Conservation (phyloP, 1,140 invertebrate species). For the Sycophaga agraensis region DNA sequence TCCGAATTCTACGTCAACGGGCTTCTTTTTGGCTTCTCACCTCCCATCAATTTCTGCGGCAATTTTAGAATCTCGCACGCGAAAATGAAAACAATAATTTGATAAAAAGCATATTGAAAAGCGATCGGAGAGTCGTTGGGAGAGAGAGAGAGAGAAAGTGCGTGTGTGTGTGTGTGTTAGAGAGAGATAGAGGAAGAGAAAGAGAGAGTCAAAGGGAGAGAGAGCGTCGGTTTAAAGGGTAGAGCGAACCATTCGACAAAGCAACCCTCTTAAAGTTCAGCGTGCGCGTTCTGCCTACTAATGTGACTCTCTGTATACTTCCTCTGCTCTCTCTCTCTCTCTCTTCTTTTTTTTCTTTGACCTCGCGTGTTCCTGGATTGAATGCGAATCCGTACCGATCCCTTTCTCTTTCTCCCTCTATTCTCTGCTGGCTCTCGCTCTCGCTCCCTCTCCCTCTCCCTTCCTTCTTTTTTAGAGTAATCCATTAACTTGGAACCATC, state of each 20-base stretch:
- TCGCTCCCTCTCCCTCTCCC: not conserved
- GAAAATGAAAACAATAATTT: no score
- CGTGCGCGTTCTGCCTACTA: conserved; percentile 48
- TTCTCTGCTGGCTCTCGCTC: not conserved
- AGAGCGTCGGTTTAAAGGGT: conserved; percentile 53
- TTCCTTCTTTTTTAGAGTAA: conserved; percentile 28
- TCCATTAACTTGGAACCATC: conserved; percentile 30
- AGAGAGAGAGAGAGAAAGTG: conserved; percentile 11
- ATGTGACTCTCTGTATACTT: conserved; percentile 33
- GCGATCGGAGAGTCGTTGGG: not conserved
- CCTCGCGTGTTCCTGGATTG: conserved; percentile 30
- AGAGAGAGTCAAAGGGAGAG: conserved; percentile 28
- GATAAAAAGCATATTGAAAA: no score
- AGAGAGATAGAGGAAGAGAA: not conserved
- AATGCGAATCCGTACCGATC: conserved; percentile 30
- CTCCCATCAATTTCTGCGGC: no score
- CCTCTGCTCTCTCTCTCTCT: not conserved
- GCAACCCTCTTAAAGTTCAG: conserved; percentile 57
- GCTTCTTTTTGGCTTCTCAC: no score
- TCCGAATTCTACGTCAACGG: no score
- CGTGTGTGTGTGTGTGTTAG: not conserved
- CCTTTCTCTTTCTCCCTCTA: conserved; percentile 14
- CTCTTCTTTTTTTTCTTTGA: conserved; percentile 22
- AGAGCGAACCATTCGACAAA: conserved; percentile 53
- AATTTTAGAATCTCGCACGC: no score